Evolutionary conservation across 2,888 invertebrate species (phyloP).

Genomic region (Stenoptilia bipunctidactyla): DNA sequence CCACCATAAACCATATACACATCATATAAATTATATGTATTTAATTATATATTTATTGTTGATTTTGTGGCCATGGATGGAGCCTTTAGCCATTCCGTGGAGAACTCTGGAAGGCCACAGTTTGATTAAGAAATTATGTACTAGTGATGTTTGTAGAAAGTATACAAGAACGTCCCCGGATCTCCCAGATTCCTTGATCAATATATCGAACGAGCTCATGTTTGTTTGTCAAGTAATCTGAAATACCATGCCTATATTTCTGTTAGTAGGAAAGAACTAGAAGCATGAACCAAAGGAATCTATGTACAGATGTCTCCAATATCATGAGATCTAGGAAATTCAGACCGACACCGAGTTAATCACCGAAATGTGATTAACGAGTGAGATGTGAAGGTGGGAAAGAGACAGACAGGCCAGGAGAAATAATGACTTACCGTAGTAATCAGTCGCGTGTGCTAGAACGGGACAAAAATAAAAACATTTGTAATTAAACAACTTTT

Average conservation of each 20-base stretch:
- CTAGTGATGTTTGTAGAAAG: conserved; percentile 6
- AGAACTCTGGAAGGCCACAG: conserved; percentile 71
- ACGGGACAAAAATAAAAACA: conserved; percentile 59
- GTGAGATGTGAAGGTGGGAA: conserved; percentile 19
- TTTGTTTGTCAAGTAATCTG: conserved; percentile 52
- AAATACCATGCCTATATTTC: conserved; percentile 33
- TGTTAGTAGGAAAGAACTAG: conserved; percentile 64
- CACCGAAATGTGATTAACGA: conserved; percentile 35
- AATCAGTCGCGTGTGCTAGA: conserved; percentile 96
- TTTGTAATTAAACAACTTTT: conserved; percentile 31
- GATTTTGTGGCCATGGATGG: conserved; percentile 41
- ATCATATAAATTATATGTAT: conserved; percentile 43
- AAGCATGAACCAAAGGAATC: conserved; percentile 56
- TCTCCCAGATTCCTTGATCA: conserved; percentile 49
- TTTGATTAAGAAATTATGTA: conserved; percentile 25
- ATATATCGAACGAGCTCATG: conserved; percentile 1
- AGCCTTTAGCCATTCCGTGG: conserved; percentile 43
- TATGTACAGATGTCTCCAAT: conserved; percentile 44
- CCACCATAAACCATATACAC: conserved; percentile 53
- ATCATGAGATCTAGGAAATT: conserved; percentile 8
- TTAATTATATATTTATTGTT: conserved; percentile 34
- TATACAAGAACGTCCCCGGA: conserved; percentile 18
- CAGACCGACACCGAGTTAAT: conserved; percentile 60
- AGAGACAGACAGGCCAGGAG: conserved; percentile 63
- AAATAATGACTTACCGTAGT: conserved; percentile 97